Evolutionary conservation across 1,140 invertebrate genomes (phyloP), one percentile per base, ranked within the genome.

Genomic region (Agraylea sexmaculata): DNA sequence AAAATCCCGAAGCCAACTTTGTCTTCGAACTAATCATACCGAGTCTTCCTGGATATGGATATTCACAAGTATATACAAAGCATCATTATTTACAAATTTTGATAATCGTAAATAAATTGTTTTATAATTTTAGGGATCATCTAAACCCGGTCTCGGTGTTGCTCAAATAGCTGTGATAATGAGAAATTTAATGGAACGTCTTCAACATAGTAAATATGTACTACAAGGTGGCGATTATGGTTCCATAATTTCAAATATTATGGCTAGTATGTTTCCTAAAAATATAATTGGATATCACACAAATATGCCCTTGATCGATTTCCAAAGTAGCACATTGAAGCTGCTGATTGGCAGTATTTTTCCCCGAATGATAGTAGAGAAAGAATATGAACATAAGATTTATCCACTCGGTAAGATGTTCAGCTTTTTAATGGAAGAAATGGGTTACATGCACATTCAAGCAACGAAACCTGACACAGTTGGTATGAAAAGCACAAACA

Each of bases 391-490:
- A 3, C 54, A 70, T 1, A 74, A 66, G 50, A 65, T 83, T 49
- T 82, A 77, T 53, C 80, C 83, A 0, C 19, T 80, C 1, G 55
- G 54, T 0, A 43, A 66, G 8, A 46, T 66, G 1, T 66, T 74
- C 5, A 37, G 45, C 1, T 51, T 45, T 30, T 1, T 83, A 0
- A 22, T 88, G 1, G 64, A 74, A 47, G 86, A 91, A 59, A 60
- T 59, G 30, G 89, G 87, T 7, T 92, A 92, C 53, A 53, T 83
- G 13, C 83, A 89, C 53, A 57, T 93, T 13, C 89, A 94, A 61
- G 71, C 83, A 3, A 90, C 86, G 0, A 92, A 91, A 60, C 89
- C 90, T 10, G 88, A 93, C 53, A 93, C 90, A 4, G 65, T 92
- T 44, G 58, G 62, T 62, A 51, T 28, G 11, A 31, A 38, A 12